These are phyloP conservation scores for Gymnorhina tibicen DNA, from an alignment of 2,113 vertebrate species.

Conservation along the genomic window DNA sequence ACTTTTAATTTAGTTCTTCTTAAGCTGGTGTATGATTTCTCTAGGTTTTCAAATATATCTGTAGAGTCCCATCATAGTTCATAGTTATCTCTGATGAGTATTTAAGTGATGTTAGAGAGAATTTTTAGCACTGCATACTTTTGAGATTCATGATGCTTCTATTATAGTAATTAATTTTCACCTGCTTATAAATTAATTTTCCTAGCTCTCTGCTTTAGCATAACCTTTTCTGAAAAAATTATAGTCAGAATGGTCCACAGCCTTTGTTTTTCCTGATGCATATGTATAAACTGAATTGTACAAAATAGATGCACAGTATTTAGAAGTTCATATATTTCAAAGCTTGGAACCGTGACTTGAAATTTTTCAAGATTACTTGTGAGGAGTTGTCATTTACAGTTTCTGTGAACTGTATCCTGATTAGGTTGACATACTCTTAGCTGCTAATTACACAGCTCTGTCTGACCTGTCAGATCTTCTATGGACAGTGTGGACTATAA, in stretches of 20 bases:
- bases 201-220: fast-evolving
- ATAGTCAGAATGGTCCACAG: not conserved
- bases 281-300: not conserved
- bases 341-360: not conserved
- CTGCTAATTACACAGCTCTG: not conserved
- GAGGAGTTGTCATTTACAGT: not conserved
- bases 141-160: not conserved
- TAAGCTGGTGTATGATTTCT: not conserved
- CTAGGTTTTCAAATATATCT: not conserved
- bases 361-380: not conserved
- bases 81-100: not conserved
- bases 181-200: not conserved
- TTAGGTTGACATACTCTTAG: not conserved
- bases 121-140: not conserved
- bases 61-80: not conserved
- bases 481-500: not conserved
- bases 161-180: not conserved
- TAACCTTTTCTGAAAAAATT: not conserved
- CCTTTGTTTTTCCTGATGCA: not conserved
- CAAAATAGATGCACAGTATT: not conserved
- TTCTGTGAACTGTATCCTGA: not conserved
- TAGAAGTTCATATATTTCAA: not conserved
- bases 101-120: not conserved
- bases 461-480: not conserved
- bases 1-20: not conserved